Conservation (phyloP, 2,113 vertebrate genomes). For the Toxotes jaculatrix region DNA sequence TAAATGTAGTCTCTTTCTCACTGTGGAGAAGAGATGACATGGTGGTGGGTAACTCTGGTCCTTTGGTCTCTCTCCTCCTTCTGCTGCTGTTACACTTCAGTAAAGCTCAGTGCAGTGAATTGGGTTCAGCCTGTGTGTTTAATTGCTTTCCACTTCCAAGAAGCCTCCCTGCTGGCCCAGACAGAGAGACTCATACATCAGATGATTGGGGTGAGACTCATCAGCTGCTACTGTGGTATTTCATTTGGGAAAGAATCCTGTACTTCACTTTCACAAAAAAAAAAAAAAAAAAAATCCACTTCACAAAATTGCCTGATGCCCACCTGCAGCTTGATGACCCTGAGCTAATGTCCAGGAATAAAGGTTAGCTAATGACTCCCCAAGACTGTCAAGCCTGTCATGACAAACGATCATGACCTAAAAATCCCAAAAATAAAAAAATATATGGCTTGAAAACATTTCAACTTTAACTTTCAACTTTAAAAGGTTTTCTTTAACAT, state of each 20-base stretch:
- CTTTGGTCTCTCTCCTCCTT: slow-evolving; percentile 50
- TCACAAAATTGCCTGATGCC: slow-evolving; percentile 3
- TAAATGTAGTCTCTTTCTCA: slow-evolving; percentile 46
- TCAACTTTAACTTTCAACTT: neutral
- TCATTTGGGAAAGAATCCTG: slow-evolving; percentile 15
- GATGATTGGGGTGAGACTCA: slow-evolving; percentile 26
- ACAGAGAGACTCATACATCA: slow-evolving; percentile 40
- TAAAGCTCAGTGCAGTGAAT: slow-evolving; percentile 40
- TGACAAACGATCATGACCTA: neutral
- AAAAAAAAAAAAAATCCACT: slow-evolving; percentile 9
- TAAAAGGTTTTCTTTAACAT: neutral
- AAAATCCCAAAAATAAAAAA: too few relatives aligned
- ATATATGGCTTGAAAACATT: neutral
- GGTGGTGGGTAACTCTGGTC: slow-evolving; percentile 20
- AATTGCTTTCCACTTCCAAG: slow-evolving; percentile 70
- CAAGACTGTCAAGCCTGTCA: neutral
- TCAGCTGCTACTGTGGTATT: slow-evolving; percentile 24
- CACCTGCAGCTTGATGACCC: slow-evolving; percentile 20
- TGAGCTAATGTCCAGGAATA: neutral
- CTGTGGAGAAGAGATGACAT: slow-evolving; percentile 42
- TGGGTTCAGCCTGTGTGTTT: slow-evolving; percentile 59
- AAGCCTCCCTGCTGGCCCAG: slow-evolving; percentile 54
- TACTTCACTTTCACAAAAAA: slow-evolving; percentile 19
- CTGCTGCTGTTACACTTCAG: slow-evolving; percentile 46
- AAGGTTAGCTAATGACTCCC: neutral